Evolutionary conservation across 2,797 vertebrate species (phyloP).

Genomic region (Gymnoscopelus microlampas): DNA sequence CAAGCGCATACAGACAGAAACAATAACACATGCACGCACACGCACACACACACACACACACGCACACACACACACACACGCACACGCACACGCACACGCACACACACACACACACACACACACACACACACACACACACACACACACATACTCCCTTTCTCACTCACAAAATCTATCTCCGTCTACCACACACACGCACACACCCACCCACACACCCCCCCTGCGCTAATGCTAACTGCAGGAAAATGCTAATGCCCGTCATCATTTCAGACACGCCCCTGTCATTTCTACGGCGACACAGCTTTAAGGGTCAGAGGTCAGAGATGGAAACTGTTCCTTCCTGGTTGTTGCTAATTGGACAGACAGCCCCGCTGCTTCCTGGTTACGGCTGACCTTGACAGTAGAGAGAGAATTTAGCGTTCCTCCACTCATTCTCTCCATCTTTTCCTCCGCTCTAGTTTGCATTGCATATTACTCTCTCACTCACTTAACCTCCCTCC

Average conservation of each 20-base stretch:
- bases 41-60: background rate
- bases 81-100: conserved; percentile 17
- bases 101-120: conserved; percentile 26
- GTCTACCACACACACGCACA: conserved; percentile 22
- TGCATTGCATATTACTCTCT: conserved; percentile 25
- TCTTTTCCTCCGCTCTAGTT: conserved; percentile 14
- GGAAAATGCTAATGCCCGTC: conserved; percentile 81
- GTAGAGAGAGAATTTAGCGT: conserved; percentile 54
- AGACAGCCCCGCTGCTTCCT: conserved; percentile 68
- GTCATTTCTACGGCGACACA: conserved; percentile 73
- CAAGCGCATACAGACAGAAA: conserved; percentile 16
- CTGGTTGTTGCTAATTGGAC: conserved; percentile 80
- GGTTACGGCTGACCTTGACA: conserved; percentile 77
- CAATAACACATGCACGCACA: conserved; percentile 2
- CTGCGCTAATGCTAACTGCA: conserved; percentile 75
- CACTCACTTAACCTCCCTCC: background rate
- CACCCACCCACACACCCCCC: conserved; percentile 29
- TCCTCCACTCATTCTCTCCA: conserved; percentile 42
- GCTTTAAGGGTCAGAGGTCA: conserved; percentile 76
- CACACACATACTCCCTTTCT: background rate
- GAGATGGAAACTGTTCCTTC: conserved; percentile 69
- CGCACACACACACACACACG: conserved; percentile 10
- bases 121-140: background rate
- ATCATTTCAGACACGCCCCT: conserved; percentile 76
- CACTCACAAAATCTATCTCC: too few relatives aligned